Evolutionary conservation across 2,797 vertebrate genomes (phyloP), one percentile per base, ranked within the genome.

Genomic region (Pipistrellus kuhlii): DNA sequence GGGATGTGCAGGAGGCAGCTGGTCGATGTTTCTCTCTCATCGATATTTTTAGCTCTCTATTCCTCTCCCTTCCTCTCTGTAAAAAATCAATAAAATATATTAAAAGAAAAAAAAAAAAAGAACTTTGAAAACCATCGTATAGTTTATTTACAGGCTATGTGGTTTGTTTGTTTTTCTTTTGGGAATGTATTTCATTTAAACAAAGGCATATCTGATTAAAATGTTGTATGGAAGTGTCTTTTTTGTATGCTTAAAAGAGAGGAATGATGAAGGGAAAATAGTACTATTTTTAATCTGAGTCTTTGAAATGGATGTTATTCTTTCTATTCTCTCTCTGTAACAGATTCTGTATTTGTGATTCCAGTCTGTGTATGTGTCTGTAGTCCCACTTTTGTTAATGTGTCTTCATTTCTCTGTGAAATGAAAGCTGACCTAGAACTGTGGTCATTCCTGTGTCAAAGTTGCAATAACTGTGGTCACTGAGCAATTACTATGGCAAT

Each of bases 331-430:
- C 55, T 75, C 30, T 77, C 66, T 57, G 0, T 82, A 92, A 30
- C 5, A 32, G 85, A 53, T 15, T 59, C 3, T 84, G 38, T 84
- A 35, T 59, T 84, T 89, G 25, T 71, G 90, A 68, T 35, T 90
- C 15, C 20, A 84, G 75, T 73, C 13, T 82, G 57, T 62, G 55
- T 66, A 62, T 64, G 27, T 76, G 46, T 90, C 35, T 75, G 13
- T 73, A 15, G 44, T 68, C 44, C 71, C 80, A 62, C 46, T 96
- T 96, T 96, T 92, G 46, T 71, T 0, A 0, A 85, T 94, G 85
- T 85, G 68, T 97, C 96, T 97, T 97, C 18, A 88, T 94, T 97
- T 96, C 95, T 93, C 23, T 75, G 72, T 94, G 93, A 97, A 86
- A 78, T 92, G 95, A 96, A 90, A 93, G 85, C 96, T 1, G 8